Evolutionary conservation across 2,888 invertebrate species (phyloP).

Genomic region (Bedellia somnulentella): DNA sequence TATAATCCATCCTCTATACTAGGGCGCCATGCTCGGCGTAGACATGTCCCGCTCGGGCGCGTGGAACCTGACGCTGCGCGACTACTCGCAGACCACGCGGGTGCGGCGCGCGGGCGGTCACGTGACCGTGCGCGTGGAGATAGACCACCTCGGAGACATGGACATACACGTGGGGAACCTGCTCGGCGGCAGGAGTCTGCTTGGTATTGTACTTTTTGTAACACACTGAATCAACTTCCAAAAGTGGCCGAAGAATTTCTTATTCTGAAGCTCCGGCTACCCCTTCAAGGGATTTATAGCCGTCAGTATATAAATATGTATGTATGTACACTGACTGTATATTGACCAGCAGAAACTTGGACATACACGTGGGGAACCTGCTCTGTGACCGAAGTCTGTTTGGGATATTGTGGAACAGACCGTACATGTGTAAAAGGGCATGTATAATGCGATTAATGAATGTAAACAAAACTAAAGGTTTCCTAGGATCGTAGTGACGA

Average conservation of each 20-base stretch:
- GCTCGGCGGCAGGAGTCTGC: slow-evolving; percentile 64
- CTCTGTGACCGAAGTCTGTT: slow-evolving; percentile 67
- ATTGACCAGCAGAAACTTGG: slow-evolving; percentile 76
- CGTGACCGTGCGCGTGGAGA: slow-evolving; percentile 66
- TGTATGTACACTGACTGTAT: no score
- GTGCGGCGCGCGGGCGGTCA: slow-evolving; percentile 56
- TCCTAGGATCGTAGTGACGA: no score
- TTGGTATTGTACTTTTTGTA: slow-evolving; percentile 45
- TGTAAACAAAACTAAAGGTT: no score
- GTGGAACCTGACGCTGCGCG: slow-evolving; percentile 76
- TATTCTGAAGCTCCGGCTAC: no score
- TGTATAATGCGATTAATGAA: no score
- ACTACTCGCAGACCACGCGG: slow-evolving; percentile 69
- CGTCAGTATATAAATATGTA: no score
- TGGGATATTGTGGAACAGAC: no score
- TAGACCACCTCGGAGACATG: slow-evolving; percentile 75
- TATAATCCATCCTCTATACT: no score
- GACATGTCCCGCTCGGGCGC: slow-evolving; percentile 67
- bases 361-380: slow-evolving; percentile 75
- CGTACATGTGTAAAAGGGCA: no score
- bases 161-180: slow-evolving; percentile 77
- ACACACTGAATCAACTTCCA: background rate
- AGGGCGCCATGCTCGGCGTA: no score
- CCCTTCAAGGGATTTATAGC: no score
- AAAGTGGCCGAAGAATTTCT: no score